A percentile compares a stretch with the other conserved stretches of the same genome.
phyloP scores from a whole-genome alignment of 2,797 vertebrate genomes.

The Phaenicophaeus curvirostris region DNA sequence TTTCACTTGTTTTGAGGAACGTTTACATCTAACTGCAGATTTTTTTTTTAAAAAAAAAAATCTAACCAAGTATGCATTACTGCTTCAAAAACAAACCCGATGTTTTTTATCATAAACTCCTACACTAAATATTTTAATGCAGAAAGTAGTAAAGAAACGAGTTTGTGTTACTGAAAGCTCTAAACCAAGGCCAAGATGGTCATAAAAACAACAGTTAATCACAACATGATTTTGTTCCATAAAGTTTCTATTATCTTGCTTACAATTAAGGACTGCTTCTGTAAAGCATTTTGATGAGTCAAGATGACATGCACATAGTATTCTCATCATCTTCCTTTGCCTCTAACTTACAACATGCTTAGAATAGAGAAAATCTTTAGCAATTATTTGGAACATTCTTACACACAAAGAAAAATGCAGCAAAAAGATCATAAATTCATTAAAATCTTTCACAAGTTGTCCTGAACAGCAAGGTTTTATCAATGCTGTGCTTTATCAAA shows the following conservation, averaged over 20 bases:
- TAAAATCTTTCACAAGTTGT: background rate
- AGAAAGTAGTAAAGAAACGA: background rate
- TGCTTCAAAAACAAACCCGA: background rate
- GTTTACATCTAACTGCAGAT: background rate
- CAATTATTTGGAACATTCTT: background rate
- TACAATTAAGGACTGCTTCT: background rate
- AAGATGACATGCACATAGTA: background rate
- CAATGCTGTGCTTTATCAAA: background rate
- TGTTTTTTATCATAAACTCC: background rate
- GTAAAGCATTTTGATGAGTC: background rate
- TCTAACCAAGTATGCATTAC: background rate
- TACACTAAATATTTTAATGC: background rate
- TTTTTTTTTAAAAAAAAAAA: background rate
- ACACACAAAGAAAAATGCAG: background rate
- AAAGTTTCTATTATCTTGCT: background rate
- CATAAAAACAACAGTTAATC: background rate
- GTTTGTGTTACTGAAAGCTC: background rate
- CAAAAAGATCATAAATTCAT: background rate
- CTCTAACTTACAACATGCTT: background rate
- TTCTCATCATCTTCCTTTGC: background rate
- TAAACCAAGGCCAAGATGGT: background rate
- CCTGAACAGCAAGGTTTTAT: background rate
- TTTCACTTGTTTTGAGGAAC: background rate
- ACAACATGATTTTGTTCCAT: background rate
- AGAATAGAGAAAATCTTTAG: background rate